phyloP scores from a whole-genome alignment of 2,888 invertebrate species.

The Pharmacophagus antenor region DNA sequence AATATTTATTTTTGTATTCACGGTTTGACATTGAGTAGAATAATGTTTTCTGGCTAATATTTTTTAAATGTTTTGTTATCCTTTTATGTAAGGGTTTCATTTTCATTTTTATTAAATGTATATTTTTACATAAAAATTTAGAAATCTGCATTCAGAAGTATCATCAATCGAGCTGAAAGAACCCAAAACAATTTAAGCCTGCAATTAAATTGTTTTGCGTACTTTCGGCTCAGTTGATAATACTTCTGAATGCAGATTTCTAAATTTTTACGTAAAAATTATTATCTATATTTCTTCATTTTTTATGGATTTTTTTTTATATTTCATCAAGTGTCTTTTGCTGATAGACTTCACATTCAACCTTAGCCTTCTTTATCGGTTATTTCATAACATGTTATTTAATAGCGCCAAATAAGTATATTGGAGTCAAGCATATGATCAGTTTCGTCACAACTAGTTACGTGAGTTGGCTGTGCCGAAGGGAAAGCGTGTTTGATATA shows the following conservation, averaged over 20 bases:
- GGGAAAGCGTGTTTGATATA: constrained; percentile 48
- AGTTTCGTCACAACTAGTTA: constrained; percentile 36
- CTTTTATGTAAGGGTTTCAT: background rate
- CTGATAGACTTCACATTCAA: constrained; percentile 40
- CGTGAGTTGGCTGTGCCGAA: constrained; percentile 36
- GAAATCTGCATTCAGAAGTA: too few relatives aligned
- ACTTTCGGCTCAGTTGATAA: too few relatives aligned
- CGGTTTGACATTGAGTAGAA: constrained; percentile 34
- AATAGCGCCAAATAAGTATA: constrained; percentile 41
- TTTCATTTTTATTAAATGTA: background rate
- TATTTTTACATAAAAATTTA: too few relatives aligned
- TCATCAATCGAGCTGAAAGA: too few relatives aligned
- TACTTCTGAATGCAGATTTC: too few relatives aligned
- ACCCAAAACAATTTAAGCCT: too few relatives aligned
- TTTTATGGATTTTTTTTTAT: background rate
- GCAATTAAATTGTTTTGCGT: too few relatives aligned
- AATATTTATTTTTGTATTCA: constrained; percentile 23
- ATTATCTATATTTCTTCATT: too few relatives aligned
- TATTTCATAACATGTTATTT: constrained; percentile 55
- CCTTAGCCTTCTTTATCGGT: constrained; percentile 70
- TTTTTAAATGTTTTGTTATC: background rate
- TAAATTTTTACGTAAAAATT: too few relatives aligned
- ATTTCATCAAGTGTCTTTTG: background rate
- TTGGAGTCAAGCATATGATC: constrained; percentile 30
- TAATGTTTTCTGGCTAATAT: constrained; percentile 6